These are phyloP conservation scores for Volucella zonaria DNA, from an alignment of 2,888 invertebrate genomes.

Conservation along the genomic window DNA sequence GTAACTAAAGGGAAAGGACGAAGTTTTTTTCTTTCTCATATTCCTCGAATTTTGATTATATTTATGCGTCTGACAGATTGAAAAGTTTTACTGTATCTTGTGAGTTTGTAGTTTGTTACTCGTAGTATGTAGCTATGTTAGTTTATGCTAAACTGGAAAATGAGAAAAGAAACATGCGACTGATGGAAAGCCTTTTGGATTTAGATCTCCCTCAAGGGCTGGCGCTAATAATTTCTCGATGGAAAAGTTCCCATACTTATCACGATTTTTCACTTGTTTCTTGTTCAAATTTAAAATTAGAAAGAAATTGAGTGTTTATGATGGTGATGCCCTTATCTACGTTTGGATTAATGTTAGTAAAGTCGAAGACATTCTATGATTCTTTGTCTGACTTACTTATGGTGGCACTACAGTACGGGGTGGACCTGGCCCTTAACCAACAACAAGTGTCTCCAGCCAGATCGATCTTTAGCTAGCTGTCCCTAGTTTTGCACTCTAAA, in stretches of 20 bases:
- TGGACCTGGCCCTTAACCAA: no score
- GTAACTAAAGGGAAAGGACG: not conserved
- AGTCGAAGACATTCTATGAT: not conserved
- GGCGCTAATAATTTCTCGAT: not conserved
- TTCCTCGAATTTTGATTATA: not conserved
- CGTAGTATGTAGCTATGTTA: not conserved
- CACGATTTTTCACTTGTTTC: not conserved
- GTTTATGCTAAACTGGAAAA: not conserved
- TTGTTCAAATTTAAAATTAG: not conserved
- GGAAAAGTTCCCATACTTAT: conserved; percentile 4
- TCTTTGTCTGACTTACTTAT: conserved; percentile 14
- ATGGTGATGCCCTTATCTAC: not conserved
- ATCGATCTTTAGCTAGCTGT: no score
- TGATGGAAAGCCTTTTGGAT: not conserved
- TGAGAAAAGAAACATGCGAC: not conserved
- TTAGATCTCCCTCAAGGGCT: conserved; percentile 5
- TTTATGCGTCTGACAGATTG: conserved; percentile 12
- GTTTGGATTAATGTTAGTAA: conserved; percentile 27
- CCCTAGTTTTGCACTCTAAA: no score
- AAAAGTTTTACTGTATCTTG: not conserved
- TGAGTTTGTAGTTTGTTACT: no score
- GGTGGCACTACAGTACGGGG: no score
- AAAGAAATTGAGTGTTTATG: not conserved
- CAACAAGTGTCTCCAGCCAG: no score
- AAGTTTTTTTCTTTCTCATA: not conserved